A percentile compares a stretch with the other conserved stretches of the same genome.
Conservation (phyloP, 2,113 vertebrate species). For the Passer domesticus region DNA sequence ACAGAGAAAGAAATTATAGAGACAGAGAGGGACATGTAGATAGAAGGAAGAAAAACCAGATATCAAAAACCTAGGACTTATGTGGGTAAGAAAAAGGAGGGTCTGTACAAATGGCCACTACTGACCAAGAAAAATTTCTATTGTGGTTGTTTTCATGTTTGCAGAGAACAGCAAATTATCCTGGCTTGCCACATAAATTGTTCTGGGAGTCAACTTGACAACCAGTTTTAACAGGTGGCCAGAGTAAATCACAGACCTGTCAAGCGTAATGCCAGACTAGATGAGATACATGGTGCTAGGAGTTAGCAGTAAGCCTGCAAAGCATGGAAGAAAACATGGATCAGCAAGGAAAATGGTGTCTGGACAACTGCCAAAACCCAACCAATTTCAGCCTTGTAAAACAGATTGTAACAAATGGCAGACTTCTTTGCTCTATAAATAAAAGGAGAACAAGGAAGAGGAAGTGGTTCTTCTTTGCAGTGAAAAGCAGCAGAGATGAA, state of each 20-base stretch:
- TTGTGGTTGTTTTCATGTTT: neutral
- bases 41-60: neutral
- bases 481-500: neutral
- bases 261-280: neutral
- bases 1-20: neutral
- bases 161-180: neutral
- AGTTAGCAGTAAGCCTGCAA: conserved; percentile 2
- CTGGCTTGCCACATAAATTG: neutral
- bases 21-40: neutral
- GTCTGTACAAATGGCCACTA: neutral
- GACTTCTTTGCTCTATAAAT: neutral
- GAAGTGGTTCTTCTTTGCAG: conserved; percentile 1
- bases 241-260: conserved; percentile 24
- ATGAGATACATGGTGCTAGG: neutral
- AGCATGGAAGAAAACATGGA: neutral
- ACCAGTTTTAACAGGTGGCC: neutral
- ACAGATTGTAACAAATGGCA: neutral
- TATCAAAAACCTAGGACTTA: neutral
- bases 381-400: conserved; percentile 4
- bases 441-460: conserved; percentile 23
- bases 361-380: neutral
- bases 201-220: neutral
- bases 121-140: neutral
- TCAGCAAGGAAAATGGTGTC: neutral
- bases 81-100: neutral